These are phyloP conservation scores for Onychorhynchus coronatus DNA, from an alignment of 2,113 vertebrate species.

Conservation along the genomic window DNA sequence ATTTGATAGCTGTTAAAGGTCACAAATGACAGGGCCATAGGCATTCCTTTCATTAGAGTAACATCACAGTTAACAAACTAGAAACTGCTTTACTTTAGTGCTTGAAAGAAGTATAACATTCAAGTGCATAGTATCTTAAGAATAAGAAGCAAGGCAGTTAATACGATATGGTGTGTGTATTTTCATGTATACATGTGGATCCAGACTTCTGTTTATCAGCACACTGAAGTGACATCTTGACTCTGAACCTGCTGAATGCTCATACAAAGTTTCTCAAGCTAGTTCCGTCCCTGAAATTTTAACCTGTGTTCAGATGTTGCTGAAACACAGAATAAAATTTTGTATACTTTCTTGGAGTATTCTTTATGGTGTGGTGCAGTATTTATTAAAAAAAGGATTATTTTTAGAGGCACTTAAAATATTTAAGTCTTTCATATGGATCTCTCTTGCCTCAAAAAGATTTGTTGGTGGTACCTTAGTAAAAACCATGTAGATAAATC, in stretches of 20 bases:
- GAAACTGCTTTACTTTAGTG: neutral
- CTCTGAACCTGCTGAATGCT: neutral
- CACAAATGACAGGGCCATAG: neutral
- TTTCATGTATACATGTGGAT: neutral
- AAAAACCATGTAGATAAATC: neutral
- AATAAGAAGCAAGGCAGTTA: neutral
- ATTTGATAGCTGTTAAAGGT: conserved; percentile 25
- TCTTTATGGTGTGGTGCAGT: neutral
- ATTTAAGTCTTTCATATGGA: neutral
- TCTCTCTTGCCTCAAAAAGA: neutral
- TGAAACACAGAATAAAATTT: neutral
- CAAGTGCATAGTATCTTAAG: neutral
- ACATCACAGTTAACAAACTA: neutral
- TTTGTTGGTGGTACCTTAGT: neutral
- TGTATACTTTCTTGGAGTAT: neutral
- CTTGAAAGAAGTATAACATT: neutral
- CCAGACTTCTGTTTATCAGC: neutral
- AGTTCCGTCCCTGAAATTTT: neutral
- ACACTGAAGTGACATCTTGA: neutral
- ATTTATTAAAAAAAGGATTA: neutral
- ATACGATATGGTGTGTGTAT: neutral
- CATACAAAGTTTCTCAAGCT: neutral
- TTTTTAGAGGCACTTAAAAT: neutral
- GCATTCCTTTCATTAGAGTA: neutral
- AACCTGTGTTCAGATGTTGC: neutral